Evolutionary conservation across 92 coral and sea anemone genomes (phyloP), one percentile per base, ranked within the genome.

Genomic region (Nematostella vectensis): DNA sequence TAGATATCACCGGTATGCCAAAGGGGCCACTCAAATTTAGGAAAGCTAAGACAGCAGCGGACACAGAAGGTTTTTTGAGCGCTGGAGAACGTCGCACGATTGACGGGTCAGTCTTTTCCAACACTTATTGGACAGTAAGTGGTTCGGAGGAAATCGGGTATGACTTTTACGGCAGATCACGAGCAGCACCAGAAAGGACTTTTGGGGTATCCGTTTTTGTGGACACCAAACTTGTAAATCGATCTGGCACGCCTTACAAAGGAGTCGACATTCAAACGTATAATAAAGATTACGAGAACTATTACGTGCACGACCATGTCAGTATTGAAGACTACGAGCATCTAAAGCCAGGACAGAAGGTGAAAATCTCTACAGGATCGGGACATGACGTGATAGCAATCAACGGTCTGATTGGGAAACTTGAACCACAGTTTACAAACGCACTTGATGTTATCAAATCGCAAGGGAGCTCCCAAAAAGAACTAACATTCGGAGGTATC

Each of bases 401-500:
- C 40, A 56, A 56, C 40, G 61, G 61, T 56, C 61, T 48, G 29
- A 31, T 56, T 47, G 61, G 61, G 21, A 15, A 56, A 31, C 40
- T 56, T 31, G 40, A 28, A 36, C 24, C 61, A 17, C 47, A 27
- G 29, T 56, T 56, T 31, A 31, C 47, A 3, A 30, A 56, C 40
- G 61, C 40, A 48, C 61, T 56, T 48, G 61, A 56, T 56, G 48
- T 56, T 21, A 56, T 31, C 47, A 56, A 47, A 36, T n/a, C n/a
- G n/a, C n/a, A n/a, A n/a, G 61, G 61, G 10, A 56, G 47, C 36
- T 47, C 61, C 40, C 2, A 56, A 0, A 56, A 56, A 36, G 61
- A 56, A 56, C 61, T 56, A 48, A 56, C 61, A 36, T 56, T 56
- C 61, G 61, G 61, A 56, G 61, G 61, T 28, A 56, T 56, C 36